Percentiles rank a stretch among this genome's conserved stretches.
phyloP scores from a whole-genome alignment of 2,888 invertebrate genomes.

The Prenolepis imparis region DNA sequence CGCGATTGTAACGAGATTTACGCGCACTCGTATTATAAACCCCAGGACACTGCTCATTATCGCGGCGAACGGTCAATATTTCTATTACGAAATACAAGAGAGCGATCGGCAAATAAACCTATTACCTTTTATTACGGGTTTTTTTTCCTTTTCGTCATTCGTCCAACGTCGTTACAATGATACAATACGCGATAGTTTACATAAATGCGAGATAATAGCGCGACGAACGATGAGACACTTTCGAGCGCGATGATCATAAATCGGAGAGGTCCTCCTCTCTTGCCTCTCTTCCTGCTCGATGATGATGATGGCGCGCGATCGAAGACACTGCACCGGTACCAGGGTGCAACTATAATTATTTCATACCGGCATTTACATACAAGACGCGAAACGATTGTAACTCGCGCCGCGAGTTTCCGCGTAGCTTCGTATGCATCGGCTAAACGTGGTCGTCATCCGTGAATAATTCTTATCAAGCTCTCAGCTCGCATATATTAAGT shows the following conservation, averaged over 20 bases:
- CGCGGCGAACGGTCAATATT: conserved; percentile 33
- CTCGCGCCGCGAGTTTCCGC: conserved; percentile 40
- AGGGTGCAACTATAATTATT: conserved; percentile 47
- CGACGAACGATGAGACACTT: neutral
- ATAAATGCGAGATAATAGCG: neutral
- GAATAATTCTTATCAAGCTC: conserved; percentile 62
- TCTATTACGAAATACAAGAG: conserved; percentile 18
- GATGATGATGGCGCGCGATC: conserved; percentile 26
- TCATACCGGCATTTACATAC: conserved; percentile 32
- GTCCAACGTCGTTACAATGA: neutral
- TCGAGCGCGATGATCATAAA: conserved; percentile 22
- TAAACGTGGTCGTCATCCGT: conserved; percentile 30
- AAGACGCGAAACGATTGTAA: conserved; percentile 32
- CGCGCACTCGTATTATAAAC: conserved; percentile 24
- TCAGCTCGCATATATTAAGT: conserved; percentile 62
- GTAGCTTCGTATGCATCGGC: conserved; percentile 31
- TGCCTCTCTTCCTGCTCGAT: neutral
- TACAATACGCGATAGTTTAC: conserved; percentile 5
- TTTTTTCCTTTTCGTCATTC: neutral
- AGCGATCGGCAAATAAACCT: conserved; percentile 29
- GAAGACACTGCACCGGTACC: conserved; percentile 39
- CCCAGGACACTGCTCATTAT: conserved; percentile 33
- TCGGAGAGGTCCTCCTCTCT: neutral
- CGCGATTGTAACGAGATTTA: conserved; percentile 24
- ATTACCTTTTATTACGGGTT: conserved; percentile 22